These are phyloP conservation scores for Dendrolimus punctatus DNA, from an alignment of 1,140 invertebrate genomes.

Conservation along the genomic window DNA sequence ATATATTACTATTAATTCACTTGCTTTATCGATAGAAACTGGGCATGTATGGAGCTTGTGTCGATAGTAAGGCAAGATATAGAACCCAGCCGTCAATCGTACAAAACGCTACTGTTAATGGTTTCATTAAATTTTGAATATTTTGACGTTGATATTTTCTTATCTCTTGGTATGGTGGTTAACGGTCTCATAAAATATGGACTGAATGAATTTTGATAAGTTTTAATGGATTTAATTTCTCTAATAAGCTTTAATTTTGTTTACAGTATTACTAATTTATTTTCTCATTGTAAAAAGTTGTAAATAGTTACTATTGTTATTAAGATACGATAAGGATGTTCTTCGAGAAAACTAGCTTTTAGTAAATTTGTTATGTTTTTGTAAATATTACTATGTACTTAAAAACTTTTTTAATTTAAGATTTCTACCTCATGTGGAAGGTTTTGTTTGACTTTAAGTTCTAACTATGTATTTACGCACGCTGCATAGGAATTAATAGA, in stretches of 20 bases:
- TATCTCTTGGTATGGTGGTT: too few species aligned
- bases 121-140: background rate
- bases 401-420: conserved; percentile 16
- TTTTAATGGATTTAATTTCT: conserved; percentile 27
- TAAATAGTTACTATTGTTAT: conserved; percentile 52
- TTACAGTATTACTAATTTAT: conserved; percentile 70
- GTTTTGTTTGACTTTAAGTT: conserved; percentile 11
- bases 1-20: too few species aligned
- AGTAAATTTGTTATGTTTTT: background rate
- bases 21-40: too few species aligned
- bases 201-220: conserved; percentile 29
- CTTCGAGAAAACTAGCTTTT: conserved; percentile 1
- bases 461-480: too few species aligned
- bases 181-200: conserved; percentile 5
- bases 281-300: conserved; percentile 55
- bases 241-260: conserved; percentile 65
- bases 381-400: conserved; percentile 1
- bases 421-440: conserved; percentile 31
- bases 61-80: too few species aligned
- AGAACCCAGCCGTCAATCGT: background rate
- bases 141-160: background rate
- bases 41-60: too few species aligned
- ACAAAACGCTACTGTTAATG: background rate
- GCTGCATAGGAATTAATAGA: too few species aligned
- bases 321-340: conserved; percentile 13